A percentile compares a stretch with the other conserved stretches of the same genome.
Evolutionary conservation across 1,140 invertebrate genomes (phyloP).

Genomic region (Atta texana): DNA sequence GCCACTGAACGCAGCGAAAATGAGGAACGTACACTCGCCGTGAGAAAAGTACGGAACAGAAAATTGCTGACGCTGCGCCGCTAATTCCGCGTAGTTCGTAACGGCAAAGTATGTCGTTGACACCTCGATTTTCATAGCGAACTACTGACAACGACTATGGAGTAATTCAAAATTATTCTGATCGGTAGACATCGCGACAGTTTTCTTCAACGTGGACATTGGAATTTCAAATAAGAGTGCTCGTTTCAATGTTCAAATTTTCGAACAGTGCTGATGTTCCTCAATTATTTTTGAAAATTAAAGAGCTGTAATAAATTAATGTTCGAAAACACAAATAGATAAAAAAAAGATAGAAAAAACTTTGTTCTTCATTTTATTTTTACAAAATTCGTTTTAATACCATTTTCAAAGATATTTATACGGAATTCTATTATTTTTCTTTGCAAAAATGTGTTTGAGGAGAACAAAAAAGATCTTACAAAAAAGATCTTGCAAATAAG

Average conservation of each 20-base stretch:
- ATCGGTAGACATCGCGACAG: background rate
- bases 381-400: background rate
- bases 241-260: conserved; percentile 7
- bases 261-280: background rate
- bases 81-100: conserved; percentile 46
- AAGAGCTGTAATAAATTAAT: background rate
- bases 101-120: conserved; percentile 22
- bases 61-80: conserved; percentile 31
- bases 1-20: conserved; percentile 21
- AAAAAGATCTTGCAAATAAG: too few relatives aligned
- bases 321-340: background rate
- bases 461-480: background rate
- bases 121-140: conserved; percentile 28
- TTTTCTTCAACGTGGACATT: background rate
- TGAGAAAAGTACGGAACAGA: conserved; percentile 33
- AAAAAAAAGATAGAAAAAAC: background rate
- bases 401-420: background rate
- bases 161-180: conserved; percentile 25
- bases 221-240: background rate
- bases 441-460: background rate
- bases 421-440: background rate
- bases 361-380: background rate
- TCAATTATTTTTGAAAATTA: background rate
- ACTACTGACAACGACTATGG: background rate
- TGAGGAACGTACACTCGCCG: conserved; percentile 2